These are phyloP conservation scores for Lordiphosa collinella DNA, from an alignment of 1,140 invertebrate species.

Conservation along the genomic window DNA sequence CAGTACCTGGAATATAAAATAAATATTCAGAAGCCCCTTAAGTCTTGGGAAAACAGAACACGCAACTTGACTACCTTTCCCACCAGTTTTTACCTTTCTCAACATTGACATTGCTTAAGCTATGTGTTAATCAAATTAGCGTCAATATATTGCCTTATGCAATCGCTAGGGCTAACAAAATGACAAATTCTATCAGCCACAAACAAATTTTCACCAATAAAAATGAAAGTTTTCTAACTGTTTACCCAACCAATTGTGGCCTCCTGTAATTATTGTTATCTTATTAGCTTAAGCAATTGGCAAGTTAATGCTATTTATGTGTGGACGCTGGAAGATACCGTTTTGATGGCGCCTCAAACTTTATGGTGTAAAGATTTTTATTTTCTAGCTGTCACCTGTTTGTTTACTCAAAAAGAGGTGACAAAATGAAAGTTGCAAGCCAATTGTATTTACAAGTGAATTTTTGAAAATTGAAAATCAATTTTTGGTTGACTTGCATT, in stretches of 20 bases:
- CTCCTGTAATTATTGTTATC: slow-evolving; percentile 17
- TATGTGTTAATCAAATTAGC: slow-evolving; percentile 40
- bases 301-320: slow-evolving; percentile 51
- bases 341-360: slow-evolving; percentile 2
- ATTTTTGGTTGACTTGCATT: slow-evolving; percentile 33
- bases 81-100: too few relatives aligned
- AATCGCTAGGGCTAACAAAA: slow-evolving; percentile 38
- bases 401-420: slow-evolving; percentile 11
- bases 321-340: slow-evolving; percentile 24
- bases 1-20: too few relatives aligned
- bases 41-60: too few relatives aligned
- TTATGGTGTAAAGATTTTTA: slow-evolving; percentile 1
- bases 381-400: not conserved
- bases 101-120: too few relatives aligned
- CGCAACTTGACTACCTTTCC: too few relatives aligned
- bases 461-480: not conserved
- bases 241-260: slow-evolving; percentile 32
- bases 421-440: slow-evolving; percentile 62
- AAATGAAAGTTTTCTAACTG: slow-evolving; percentile 64
- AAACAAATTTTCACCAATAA: slow-evolving; percentile 26
- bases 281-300: slow-evolving; percentile 50
- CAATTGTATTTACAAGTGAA: not conserved
- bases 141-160: slow-evolving; percentile 8
- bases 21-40: too few relatives aligned
- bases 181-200: slow-evolving; percentile 36